Percentiles rank a stretch among this genome's conserved stretches.
These are phyloP conservation scores for Petrosia ficiformis DNA, from an alignment of 37 sponge, comb jelly and placozoan genomes.

Conservation along the genomic window DNA sequence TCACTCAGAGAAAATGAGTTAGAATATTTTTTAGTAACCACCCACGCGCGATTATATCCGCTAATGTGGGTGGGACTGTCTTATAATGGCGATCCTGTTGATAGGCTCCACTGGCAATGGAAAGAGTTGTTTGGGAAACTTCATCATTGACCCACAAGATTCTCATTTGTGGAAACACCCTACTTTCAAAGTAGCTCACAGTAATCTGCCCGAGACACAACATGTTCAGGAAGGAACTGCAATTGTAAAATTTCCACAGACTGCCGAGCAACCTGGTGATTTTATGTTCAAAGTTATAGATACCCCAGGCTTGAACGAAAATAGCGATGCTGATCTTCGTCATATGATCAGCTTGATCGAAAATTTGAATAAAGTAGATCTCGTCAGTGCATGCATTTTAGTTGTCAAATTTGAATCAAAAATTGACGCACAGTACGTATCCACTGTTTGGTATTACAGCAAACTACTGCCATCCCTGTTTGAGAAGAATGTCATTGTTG, in stretches of 20 bases:
- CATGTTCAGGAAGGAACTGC: not conserved
- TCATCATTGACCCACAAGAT: constrained; percentile 25
- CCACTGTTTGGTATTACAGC: constrained; percentile 11
- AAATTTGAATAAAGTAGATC: not conserved
- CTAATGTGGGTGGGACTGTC: no score
- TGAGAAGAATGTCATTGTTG: constrained; percentile 18
- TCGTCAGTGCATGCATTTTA: not conserved
- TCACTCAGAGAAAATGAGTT: no score
- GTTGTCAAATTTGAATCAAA: constrained; percentile 3
- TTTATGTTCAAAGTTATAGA: constrained; percentile 19
- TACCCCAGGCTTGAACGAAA: constrained; percentile 46
- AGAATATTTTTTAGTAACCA: no score
- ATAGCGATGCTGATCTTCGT: constrained; percentile 6
- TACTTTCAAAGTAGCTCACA: constrained; percentile 17
- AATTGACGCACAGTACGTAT: constrained; percentile 3
- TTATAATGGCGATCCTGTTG: constrained; percentile 27
- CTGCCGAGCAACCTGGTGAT: not conserved
- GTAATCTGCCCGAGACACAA: constrained; percentile 37
- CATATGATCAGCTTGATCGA: constrained; percentile 39
- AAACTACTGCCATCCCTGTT: constrained; percentile 5
- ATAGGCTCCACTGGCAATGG: constrained; percentile 57
- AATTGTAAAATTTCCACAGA: not conserved
- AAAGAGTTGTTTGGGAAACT: constrained; percentile 47
- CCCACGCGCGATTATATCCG: no score
- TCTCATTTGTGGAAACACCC: constrained; percentile 9